Percentiles rank a stretch among this genome's conserved stretches.
Evolutionary conservation across 2,113 vertebrate genomes (phyloP).

Genomic region (Hoplias malabaricus): DNA sequence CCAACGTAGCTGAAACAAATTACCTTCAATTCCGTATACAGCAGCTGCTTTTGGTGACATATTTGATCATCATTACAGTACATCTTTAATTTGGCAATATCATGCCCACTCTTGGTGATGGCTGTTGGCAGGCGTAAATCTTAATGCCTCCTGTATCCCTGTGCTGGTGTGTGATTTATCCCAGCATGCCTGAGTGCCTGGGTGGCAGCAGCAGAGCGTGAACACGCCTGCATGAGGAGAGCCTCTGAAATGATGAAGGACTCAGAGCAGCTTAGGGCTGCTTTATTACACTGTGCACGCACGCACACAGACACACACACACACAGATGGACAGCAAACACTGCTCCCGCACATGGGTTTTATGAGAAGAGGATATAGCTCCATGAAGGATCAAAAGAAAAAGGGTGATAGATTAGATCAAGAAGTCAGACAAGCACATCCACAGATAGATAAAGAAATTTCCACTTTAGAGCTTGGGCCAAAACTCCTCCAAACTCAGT

Average conservation of each 20-base stretch:
- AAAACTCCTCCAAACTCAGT: background rate
- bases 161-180: background rate
- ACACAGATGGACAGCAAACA: constrained; percentile 31
- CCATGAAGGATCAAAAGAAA: background rate
- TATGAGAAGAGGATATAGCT: constrained; percentile 3
- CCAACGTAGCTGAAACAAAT: background rate
- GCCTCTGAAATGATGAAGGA: constrained; percentile 28
- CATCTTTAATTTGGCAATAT: background rate
- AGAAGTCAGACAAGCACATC: background rate
- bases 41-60: background rate
- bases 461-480: background rate
- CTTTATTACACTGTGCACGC: constrained; percentile 33
- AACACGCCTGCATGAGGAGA: constrained; percentile 8
- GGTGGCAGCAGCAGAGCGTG: constrained; percentile 12
- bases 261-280: constrained; percentile 35
- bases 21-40: background rate
- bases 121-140: background rate
- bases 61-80: constrained; percentile 7
- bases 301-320: background rate
- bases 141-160: background rate
- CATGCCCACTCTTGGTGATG: background rate
- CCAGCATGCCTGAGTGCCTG: background rate
- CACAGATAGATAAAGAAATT: background rate
- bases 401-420: background rate
- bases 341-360: constrained; percentile 7